Evolutionary conservation across 2,113 vertebrate species (phyloP), one percentile per base, ranked within the genome.

Genomic region (Thamnophis sirtalis): DNA sequence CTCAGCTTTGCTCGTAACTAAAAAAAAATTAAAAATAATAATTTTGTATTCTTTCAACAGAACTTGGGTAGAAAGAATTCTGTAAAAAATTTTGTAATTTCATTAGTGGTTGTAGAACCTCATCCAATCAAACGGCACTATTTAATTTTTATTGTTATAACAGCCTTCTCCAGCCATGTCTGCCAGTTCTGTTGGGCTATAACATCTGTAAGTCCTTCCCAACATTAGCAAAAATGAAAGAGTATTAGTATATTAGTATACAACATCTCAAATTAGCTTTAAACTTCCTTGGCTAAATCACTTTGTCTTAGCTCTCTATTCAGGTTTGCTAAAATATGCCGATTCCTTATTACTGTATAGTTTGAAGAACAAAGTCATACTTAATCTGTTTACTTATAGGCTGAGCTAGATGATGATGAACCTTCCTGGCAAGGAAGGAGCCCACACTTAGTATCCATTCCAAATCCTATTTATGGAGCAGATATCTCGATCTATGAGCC

Each of bases 381-480:
- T 26, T 87, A n/a, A 8, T 28, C 33, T 53, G 4, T 56, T 33
- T 86, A 19, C 85, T 80, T 54, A 48, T 48, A 96, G 96, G 95
- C 93, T 2, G 97, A 97, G 28, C 95, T 98, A 9, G 98, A 98
- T 1, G 97, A 98, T 2, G 98, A 98, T 1, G 97, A 88, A 94
- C 92, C 92, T 88, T 95, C 26, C 0, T 96, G 96, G 95, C 96
- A 94, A 91, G 96, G 43, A 86, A 95, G 95, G 22, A 98, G 96
- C 63, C 98, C 98, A 1, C 95, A 98, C 1, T 93, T 98, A 88
- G 97, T 99, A 48, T 98, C 98, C 15, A 97, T 99, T 89, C 98
- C 98, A 2, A 99, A 99, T 94, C 98, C 98, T 4, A 96, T 98
- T 90, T 99, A 98, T 95, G 97, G 94, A 33, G 98, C 97, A 87